These are phyloP conservation scores for Neolamprologus tretocephalus DNA, from an alignment of 2,113 vertebrate genomes.

Conservation along the genomic window DNA sequence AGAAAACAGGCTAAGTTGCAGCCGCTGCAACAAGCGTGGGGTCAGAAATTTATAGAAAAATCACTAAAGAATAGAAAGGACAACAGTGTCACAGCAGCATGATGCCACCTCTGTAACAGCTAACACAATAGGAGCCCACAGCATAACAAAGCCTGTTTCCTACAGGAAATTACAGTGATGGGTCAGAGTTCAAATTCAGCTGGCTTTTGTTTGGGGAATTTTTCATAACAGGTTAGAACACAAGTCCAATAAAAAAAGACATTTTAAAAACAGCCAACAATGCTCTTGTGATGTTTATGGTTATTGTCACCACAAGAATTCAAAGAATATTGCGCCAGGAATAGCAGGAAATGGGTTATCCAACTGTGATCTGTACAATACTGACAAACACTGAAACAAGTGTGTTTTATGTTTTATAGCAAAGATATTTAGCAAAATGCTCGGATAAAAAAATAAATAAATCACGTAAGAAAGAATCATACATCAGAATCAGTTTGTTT, in stretches of 20 bases:
- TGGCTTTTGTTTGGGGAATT: neutral
- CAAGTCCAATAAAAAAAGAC: neutral
- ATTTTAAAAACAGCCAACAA: neutral
- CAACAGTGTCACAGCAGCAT: neutral
- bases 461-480: accelerated
- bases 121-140: neutral
- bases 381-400: neutral
- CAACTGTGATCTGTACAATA: neutral
- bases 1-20: neutral
- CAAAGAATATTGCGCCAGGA: accelerated
- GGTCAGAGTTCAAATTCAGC: neutral
- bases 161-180: neutral
- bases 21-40: neutral
- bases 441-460: neutral
- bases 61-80: neutral
- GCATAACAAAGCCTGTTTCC: neutral
- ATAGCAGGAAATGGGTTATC: neutral
- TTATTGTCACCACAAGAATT: neutral
- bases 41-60: neutral
- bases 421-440: accelerated
- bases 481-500: neutral
- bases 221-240: neutral
- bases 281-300: neutral
- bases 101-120: neutral
- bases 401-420: neutral